A percentile compares a stretch with the other conserved stretches of the same genome.
Evolutionary conservation across 2,888 invertebrate genomes (phyloP).

Genomic region (Parasteatoda lunata): DNA sequence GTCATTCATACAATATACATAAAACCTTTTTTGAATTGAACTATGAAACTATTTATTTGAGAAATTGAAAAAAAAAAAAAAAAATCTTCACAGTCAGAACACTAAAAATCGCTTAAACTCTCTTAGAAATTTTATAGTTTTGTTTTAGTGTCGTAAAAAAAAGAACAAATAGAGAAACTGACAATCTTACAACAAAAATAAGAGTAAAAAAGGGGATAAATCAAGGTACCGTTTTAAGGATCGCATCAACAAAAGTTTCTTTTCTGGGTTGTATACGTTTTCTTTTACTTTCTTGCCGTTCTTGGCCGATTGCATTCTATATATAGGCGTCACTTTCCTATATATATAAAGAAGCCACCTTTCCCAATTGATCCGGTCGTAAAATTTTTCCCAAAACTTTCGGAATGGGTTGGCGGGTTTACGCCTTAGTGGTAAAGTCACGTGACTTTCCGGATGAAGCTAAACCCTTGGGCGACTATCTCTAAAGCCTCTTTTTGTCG

Average conservation of each 20-base stretch:
- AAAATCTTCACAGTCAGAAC: neutral
- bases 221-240: constrained; percentile 56
- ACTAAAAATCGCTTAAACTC: constrained; percentile 39
- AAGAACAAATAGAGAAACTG: constrained; percentile 47
- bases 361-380: constrained; percentile 61
- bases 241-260: constrained; percentile 60
- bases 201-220: constrained; percentile 44
- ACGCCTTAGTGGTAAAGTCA: constrained; percentile 65
- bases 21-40: neutral
- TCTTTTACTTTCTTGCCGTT: constrained; percentile 24
- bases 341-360: constrained; percentile 58
- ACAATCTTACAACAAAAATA: constrained; percentile 36
- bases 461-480: constrained; percentile 58
- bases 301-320: constrained; percentile 57
- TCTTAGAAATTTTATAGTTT: constrained; percentile 55
- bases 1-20: no score
- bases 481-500: constrained; percentile 43
- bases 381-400: constrained; percentile 62
- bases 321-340: constrained; percentile 61
- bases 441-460: constrained; percentile 66
- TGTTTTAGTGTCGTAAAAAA: constrained; percentile 38
- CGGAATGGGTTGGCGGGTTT: constrained; percentile 64
- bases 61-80: neutral
- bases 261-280: constrained; percentile 12
- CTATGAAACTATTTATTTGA: neutral